A percentile compares a stretch with the other conserved stretches of the same genome.
Evolutionary conservation across 1,140 invertebrate species (phyloP).

Genomic region (Calliopsis andreniformis): DNA sequence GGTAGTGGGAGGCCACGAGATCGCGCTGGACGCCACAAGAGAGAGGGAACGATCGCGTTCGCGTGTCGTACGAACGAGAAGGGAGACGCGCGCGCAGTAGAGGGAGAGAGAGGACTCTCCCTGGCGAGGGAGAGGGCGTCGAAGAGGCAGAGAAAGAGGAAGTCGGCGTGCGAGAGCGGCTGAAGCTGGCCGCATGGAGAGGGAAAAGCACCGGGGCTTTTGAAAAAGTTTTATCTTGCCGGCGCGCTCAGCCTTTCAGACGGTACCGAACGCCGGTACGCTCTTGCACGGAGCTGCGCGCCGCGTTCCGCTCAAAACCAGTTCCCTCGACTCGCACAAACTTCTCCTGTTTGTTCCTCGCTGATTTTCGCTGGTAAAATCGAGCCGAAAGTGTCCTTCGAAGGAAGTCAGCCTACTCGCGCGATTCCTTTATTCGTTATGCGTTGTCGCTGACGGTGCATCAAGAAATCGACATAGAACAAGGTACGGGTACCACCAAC

Average conservation of each 20-base stretch:
- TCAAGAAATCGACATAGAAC: background rate
- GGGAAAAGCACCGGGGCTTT: slow-evolving; percentile 76
- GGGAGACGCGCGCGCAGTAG: slow-evolving; percentile 16
- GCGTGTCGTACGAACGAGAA: background rate
- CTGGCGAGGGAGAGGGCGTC: slow-evolving; percentile 33
- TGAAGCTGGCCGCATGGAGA: slow-evolving; percentile 50
- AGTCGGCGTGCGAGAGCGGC: slow-evolving; percentile 1
- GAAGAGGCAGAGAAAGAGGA: slow-evolving; percentile 26
- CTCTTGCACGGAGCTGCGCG: slow-evolving; percentile 68
- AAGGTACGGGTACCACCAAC: slow-evolving; percentile 2
- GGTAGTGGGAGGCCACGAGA: slow-evolving; percentile 7
- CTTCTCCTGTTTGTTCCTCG: background rate
- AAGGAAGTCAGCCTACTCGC: background rate
- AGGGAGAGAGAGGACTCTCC: background rate
- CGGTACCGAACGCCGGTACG: slow-evolving; percentile 79
- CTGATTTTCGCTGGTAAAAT: background rate
- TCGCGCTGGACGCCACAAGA: slow-evolving; percentile 38
- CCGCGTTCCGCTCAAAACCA: background rate
- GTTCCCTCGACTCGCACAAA: background rate
- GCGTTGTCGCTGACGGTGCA: background rate
- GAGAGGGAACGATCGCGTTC: slow-evolving; percentile 35
- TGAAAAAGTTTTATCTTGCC: slow-evolving; percentile 81
- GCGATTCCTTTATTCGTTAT: background rate
- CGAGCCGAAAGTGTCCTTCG: background rate
- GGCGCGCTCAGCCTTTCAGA: slow-evolving; percentile 77